Evolutionary conservation across 2,113 vertebrate species (phyloP).

Genomic region (Xenus cinereus): DNA sequence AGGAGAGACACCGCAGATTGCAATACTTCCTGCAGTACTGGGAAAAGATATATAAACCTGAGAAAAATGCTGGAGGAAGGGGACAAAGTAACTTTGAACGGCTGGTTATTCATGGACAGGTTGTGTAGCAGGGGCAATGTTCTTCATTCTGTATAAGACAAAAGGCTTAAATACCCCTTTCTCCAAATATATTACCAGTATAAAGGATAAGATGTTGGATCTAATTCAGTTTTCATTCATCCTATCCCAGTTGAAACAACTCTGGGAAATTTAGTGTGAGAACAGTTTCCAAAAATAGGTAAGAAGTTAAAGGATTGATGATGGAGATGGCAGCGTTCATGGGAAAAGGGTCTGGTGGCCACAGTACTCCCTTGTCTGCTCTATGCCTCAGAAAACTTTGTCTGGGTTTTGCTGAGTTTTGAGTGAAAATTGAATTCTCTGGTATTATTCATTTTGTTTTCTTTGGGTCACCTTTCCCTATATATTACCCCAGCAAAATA

Average conservation of each 20-base stretch:
- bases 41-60: conserved; percentile 2
- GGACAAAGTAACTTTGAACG: background rate
- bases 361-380: background rate
- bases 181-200: background rate
- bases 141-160: background rate
- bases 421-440: background rate
- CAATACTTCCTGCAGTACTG: background rate
- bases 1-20: background rate
- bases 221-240: conserved; percentile 4
- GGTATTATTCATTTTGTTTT: background rate
- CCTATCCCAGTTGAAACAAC: background rate
- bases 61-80: background rate
- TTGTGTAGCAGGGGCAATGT: background rate
- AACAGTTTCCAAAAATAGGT: conserved; percentile 12
- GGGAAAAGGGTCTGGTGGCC: background rate
- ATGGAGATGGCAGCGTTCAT: background rate
- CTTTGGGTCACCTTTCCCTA: background rate
- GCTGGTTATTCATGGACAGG: background rate
- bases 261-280: conserved; percentile 28
- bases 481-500: conserved; percentile 11
- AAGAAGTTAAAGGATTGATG: conserved; percentile 6
- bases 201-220: background rate
- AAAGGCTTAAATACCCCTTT: background rate
- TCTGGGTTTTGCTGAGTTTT: background rate
- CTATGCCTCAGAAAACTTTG: background rate